phyloP scores from a whole-genome alignment of 2,888 invertebrate species.

The Coecobrya sp. region DNA sequence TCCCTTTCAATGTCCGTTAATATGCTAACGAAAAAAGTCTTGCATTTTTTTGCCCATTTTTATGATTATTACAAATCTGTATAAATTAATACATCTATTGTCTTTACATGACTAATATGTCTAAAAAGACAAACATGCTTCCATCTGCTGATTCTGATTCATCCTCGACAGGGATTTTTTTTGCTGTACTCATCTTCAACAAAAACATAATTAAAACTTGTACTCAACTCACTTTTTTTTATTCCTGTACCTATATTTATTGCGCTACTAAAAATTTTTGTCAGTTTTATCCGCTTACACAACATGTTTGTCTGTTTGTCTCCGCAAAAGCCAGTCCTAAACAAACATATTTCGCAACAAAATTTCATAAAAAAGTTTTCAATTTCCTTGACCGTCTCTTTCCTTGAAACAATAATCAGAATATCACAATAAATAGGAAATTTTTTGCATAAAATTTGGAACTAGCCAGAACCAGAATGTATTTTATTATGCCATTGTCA shows the following conservation, averaged over 20 bases:
- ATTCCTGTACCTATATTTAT: background rate
- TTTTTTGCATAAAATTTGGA: no score
- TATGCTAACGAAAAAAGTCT: background rate
- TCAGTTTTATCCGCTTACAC: no score
- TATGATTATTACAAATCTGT: background rate
- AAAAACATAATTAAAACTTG: constrained; percentile 36
- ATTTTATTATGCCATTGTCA: no score
- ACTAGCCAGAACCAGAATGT: no score
- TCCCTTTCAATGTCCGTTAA: constrained; percentile 19
- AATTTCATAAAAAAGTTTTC: no score
- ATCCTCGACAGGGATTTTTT: background rate
- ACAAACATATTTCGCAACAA: no score
- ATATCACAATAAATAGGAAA: no score
- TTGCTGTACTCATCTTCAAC: background rate
- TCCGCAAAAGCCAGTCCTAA: no score
- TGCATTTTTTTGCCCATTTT: background rate
- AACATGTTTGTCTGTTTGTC: background rate
- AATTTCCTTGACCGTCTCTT: no score
- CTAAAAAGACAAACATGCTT: background rate
- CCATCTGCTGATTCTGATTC: background rate
- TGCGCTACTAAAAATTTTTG: background rate
- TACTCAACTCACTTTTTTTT: constrained; percentile 16
- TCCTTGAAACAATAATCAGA: no score
- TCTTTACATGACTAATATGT: background rate
- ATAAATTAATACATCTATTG: background rate